Base-by-base conservation (phyloP, 1,140 invertebrate genomes). In the Drosophila truncata region DNA sequence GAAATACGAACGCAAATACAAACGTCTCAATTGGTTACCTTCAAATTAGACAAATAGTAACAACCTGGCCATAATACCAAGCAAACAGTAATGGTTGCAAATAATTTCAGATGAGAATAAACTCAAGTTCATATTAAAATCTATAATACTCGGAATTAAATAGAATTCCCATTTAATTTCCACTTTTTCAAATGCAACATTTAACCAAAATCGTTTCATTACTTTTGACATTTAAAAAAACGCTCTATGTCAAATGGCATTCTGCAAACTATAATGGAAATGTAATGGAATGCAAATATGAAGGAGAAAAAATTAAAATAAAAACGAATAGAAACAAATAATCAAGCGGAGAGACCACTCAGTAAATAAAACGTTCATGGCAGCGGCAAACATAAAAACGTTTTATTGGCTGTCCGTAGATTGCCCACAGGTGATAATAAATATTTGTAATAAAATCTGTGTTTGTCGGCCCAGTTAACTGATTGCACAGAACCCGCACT, bases 371-470 rank as follows among this genome's bases (percentile, higher is more conserved):
- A 70, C 20, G 55, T 47, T 52, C 27, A 25, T 16, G 63, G 25
- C 67, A 33, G 37, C 2, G 29, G 63, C n/a, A 54, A 54, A n/a
- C 46, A 33, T 16, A 58, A 71, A 58, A 33, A n/a, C 33, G 20
- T 59, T 72, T 71, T 49, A 72, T 72, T 72, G 44, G 20, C 52
- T 71, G 41, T 39, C 35, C 33, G 58, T 59, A 39, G 52, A 71
- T 49, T 59, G 41, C 42, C 66, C 33, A 39, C 42, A 60, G 49
- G 58, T 50, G 58, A 59, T 71, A 41, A 39, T 72, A 73, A 73
- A 73, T 72, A 73, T 72, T 72, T 72, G 52, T 16, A 49, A 50
- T 72, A 27, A 50, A 72, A 72, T 49, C 37, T 29, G 62, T 63
- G 33, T 33, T 33, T 33, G 33, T 13, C 33, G 33, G 11, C 10